These are phyloP conservation scores for Eupithecia insigniata DNA, from an alignment of 2,888 invertebrate genomes.

Conservation along the genomic window DNA sequence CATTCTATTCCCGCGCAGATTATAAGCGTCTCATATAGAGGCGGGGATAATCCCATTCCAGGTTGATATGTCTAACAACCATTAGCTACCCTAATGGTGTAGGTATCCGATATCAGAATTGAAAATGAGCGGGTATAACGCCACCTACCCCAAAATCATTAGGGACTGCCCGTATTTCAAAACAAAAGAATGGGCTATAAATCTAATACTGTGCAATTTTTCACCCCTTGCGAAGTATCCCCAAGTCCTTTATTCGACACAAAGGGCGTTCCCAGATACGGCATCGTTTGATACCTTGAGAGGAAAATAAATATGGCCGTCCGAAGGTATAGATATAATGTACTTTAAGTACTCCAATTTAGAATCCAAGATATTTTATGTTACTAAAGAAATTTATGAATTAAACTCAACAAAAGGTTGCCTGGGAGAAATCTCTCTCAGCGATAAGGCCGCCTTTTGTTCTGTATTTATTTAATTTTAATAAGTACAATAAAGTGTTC, in stretches of 20 bases:
- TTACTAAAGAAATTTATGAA: too few relatives aligned
- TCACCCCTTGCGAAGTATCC: slow-evolving; percentile 36
- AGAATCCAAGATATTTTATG: too few relatives aligned
- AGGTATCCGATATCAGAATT: neutral
- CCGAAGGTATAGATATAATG: neutral
- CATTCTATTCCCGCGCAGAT: too few relatives aligned
- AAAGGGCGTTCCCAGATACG: slow-evolving; percentile 35
- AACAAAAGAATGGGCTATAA: slow-evolving; percentile 39
- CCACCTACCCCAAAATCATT: slow-evolving; percentile 13
- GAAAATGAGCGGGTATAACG: neutral
- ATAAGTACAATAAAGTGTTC: too few relatives aligned
- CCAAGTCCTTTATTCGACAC: slow-evolving; percentile 37
- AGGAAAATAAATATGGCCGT: slow-evolving; percentile 26
- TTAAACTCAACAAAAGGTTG: too few relatives aligned
- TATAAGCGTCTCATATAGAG: too few relatives aligned
- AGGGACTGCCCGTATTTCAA: slow-evolving; percentile 36
- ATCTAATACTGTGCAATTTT: slow-evolving; percentile 43
- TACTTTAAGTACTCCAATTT: too few relatives aligned
- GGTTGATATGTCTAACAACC: neutral
- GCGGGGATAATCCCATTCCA: too few relatives aligned
- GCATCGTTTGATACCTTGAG: slow-evolving; percentile 41
- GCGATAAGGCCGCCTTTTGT: too few relatives aligned
- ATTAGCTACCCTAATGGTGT: neutral
- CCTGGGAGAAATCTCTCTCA: too few relatives aligned
- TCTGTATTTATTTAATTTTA: too few relatives aligned